Evolutionary conservation across 2,797 vertebrate genomes (phyloP).

Genomic region (Ceyx erithaca): DNA sequence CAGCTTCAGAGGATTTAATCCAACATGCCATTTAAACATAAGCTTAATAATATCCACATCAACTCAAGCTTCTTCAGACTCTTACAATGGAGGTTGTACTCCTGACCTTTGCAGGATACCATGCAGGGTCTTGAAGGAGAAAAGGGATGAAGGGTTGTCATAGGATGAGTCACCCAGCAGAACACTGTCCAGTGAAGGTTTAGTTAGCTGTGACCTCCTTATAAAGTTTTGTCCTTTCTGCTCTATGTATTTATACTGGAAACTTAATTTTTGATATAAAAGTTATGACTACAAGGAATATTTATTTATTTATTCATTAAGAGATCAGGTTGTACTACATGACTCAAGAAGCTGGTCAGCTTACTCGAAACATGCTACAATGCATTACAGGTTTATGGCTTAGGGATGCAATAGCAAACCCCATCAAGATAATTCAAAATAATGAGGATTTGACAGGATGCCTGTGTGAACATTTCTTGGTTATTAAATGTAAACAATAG

Average conservation of each 20-base stretch:
- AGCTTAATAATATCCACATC: not conserved
- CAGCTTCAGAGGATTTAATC: not conserved
- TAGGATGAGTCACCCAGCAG: not conserved
- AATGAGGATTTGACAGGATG: slow-evolving; percentile 1
- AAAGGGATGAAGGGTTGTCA: not conserved
- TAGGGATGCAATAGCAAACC: not conserved
- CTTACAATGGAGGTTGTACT: not conserved
- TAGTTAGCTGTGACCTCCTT: not conserved
- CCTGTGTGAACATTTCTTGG: not conserved
- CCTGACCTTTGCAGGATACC: not conserved
- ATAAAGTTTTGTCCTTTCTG: not conserved
- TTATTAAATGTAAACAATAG: not conserved
- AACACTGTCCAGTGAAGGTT: not conserved
- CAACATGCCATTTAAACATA: not conserved
- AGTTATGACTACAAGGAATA: not conserved
- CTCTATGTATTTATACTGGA: not conserved
- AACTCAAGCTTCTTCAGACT: not conserved
- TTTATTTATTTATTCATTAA: not conserved
- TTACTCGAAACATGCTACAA: not conserved
- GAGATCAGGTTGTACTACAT: not conserved
- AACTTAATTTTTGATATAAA: not conserved
- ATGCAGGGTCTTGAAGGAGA: not conserved
- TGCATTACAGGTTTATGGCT: not conserved
- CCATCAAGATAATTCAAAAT: not conserved
- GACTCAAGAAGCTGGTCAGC: not conserved